These are phyloP conservation scores for Maccullochella peelii DNA, from an alignment of 2,113 vertebrate species.

Conservation along the genomic window DNA sequence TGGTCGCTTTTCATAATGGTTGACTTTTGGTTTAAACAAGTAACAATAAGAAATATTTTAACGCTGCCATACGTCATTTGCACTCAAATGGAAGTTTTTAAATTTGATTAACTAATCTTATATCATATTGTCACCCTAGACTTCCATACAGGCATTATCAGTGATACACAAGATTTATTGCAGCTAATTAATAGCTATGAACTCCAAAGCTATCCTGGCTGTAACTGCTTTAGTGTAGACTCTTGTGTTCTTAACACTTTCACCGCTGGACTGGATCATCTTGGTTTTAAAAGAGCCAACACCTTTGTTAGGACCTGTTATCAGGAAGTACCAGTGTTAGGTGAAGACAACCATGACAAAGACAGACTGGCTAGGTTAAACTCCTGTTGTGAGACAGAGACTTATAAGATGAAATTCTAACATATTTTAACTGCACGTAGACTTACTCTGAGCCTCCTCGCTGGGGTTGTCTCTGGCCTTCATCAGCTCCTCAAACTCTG, in stretches of 20 bases:
- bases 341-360: background rate
- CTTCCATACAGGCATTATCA: background rate
- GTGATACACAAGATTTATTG: background rate
- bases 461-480: slow-evolving; percentile 96
- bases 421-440: background rate
- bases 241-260: background rate
- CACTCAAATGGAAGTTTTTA: too few relatives aligned
- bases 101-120: too few relatives aligned
- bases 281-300: background rate
- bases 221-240: background rate
- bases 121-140: background rate
- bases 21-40: too few relatives aligned
- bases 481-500: slow-evolving; percentile 96
- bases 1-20: background rate
- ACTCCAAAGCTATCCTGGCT: background rate
- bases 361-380: too few relatives aligned
- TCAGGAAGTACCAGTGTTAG: background rate
- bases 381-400: background rate
- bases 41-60: too few relatives aligned
- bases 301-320: background rate
- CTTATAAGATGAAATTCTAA: background rate
- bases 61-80: background rate
- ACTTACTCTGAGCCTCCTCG: slow-evolving; percentile 97
- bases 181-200: background rate
- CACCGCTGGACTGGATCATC: background rate